Base-by-base conservation (phyloP, 2,888 invertebrate genomes). In the Clanis bilineata region DNA sequence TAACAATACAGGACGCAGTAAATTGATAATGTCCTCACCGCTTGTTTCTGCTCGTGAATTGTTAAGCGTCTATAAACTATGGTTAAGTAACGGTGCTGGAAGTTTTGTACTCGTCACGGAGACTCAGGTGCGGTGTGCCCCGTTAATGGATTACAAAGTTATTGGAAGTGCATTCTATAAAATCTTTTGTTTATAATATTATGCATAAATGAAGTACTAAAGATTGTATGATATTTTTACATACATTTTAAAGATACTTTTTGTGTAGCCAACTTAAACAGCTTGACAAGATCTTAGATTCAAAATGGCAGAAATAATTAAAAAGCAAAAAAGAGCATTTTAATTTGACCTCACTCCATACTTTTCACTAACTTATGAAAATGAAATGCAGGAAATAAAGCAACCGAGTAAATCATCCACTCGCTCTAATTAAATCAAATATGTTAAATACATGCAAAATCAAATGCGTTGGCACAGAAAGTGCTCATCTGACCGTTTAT, bases 361-460 rank as follows among this genome's bases (percentile, higher is more conserved):
- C 18, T 18, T 28, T 32, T 18, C 18, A 51, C 32, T 18, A 51
- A 28, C 15, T 51, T 51, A 51, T 32, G 18, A 32, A 51, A 51
- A 32, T 51, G 18, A 32, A 28, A 28, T 18, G 0, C 51, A 18
- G 32, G 3, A 32, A 51, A 18, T 18, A 51, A 32, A 32, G 18
- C 32, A 18, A 10, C 18, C 18, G 32, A 51, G 51, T 51, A 51
- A 51, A 51, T 51, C 32, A 51, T 18, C 18, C 51, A 25, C 47
- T 47, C 25, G 25, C 25, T 47, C 7, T 51, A 51, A 51, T 51
- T 51, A 32, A 51, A 32, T 51, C 28, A 32, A 51, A 51, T 51
- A 51, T 51, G 51, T 32, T 51, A 32, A n/a, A 51, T 32, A 28
- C 28, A 51, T 51, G 51, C 32, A 23, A 55, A 55, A 44, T 44